phyloP scores from a whole-genome alignment of 2,113 vertebrate species.

The Sceloporus undulatus region DNA sequence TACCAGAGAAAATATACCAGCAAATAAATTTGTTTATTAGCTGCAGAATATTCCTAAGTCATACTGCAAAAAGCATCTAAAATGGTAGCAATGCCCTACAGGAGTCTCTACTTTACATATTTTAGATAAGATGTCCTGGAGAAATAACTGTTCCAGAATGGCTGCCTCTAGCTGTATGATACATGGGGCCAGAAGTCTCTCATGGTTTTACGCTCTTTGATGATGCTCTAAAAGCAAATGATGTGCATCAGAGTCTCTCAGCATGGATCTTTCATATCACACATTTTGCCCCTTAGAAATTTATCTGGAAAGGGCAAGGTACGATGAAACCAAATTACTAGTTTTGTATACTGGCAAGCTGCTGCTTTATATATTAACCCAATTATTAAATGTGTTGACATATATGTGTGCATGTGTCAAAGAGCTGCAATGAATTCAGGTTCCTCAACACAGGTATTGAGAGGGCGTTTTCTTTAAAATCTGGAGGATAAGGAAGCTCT shows the following conservation, averaged over 20 bases:
- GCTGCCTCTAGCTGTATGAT: not conserved
- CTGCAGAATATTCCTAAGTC: not conserved
- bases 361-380: not conserved
- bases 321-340: no score
- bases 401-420: not conserved
- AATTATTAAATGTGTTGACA: not conserved
- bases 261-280: no score
- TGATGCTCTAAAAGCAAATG: no score
- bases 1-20: no score
- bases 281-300: no score
- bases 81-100: not conserved
- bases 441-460: not conserved
- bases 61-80: not conserved
- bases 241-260: no score
- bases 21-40: no score
- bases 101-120: no score
- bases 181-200: not conserved
- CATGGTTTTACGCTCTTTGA: not conserved
- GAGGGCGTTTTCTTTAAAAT: not conserved
- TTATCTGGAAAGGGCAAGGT: no score
- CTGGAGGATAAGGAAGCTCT: not conserved
- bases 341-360: no score
- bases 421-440: not conserved
- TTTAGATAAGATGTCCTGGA: no score
- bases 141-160: no score